Percentiles rank a stretch among this genome's conserved stretches.
These are phyloP conservation scores for Magallana ariakensis DNA, from an alignment of 1,140 invertebrate species.

Conservation along the genomic window DNA sequence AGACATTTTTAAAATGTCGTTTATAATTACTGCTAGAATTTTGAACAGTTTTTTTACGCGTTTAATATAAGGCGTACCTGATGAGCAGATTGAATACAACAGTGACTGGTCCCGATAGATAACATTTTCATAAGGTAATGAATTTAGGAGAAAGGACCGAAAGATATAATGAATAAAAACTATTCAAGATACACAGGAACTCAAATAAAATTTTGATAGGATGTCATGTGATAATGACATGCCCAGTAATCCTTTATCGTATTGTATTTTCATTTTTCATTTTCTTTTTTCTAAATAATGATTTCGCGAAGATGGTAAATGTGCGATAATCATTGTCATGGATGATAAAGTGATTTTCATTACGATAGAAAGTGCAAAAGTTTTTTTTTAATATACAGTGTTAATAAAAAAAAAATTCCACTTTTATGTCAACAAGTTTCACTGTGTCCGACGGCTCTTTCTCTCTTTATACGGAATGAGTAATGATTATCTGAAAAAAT, in stretches of 20 bases:
- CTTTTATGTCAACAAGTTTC: too few relatives aligned
- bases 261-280: conserved; percentile 3
- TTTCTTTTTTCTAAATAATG: background rate
- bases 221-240: background rate
- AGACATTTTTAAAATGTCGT: conserved; percentile 27
- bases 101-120: background rate
- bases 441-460: too few relatives aligned
- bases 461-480: too few relatives aligned
- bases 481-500: too few relatives aligned
- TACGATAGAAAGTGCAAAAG: background rate
- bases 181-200: background rate
- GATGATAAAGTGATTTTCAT: conserved; percentile 5
- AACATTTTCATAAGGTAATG: background rate
- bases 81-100: conserved; percentile 1
- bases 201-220: background rate
- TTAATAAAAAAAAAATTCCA: too few relatives aligned
- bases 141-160: background rate
- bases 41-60: background rate
- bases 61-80: background rate
- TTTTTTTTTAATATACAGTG: too few relatives aligned
- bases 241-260: background rate
- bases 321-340: background rate
- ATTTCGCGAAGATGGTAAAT: background rate
- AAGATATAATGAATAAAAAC: background rate
- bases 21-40: background rate